Conservation (phyloP, 2,888 invertebrate species). For the Sinelater perroti region DNA sequence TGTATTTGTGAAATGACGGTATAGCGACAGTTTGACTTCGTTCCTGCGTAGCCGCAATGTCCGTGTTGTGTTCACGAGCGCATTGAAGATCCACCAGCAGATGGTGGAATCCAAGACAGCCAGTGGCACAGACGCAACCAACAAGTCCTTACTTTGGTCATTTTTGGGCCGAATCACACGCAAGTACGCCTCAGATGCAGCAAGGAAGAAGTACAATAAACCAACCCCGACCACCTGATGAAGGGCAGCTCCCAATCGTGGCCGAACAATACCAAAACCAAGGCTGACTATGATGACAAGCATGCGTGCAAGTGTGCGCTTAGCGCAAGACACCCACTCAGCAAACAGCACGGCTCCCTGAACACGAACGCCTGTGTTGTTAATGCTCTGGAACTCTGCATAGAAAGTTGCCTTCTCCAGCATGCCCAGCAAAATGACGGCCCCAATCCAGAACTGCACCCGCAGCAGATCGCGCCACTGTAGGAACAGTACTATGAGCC, state of each 20-base stretch:
- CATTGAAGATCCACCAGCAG: constrained; percentile 94
- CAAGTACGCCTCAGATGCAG: constrained; percentile 86
- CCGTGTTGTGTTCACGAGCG: constrained; percentile 87
- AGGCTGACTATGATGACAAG: constrained; percentile 93
- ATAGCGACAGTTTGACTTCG: constrained; percentile 87
- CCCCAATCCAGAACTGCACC: constrained; percentile 97
- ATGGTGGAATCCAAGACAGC: constrained; percentile 87
- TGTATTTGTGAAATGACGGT: constrained; percentile 94
- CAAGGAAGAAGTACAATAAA: constrained; percentile 81
- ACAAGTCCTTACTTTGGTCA: constrained; percentile 69
- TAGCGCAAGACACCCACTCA: constrained; percentile 90
- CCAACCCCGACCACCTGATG: constrained; percentile 90
- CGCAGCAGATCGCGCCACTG: constrained; percentile 92
- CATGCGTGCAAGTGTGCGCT: constrained; percentile 91
- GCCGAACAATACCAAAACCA: constrained; percentile 96
- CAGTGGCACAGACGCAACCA: constrained; percentile 86
- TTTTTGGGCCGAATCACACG: constrained; percentile 73
- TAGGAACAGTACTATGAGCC: constrained; percentile 83
- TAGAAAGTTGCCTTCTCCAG: constrained; percentile 89
- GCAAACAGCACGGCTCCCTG: constrained; percentile 82
- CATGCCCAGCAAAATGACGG: constrained; percentile 87
- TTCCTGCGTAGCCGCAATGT: constrained; percentile 89
- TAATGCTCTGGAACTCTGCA: constrained; percentile 84
- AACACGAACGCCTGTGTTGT: constrained; percentile 71
- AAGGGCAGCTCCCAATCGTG: constrained; percentile 86